A percentile compares a stretch with the other conserved stretches of the same genome.
These are phyloP conservation scores for Campoletis sonorensis DNA, from an alignment of 1,140 invertebrate genomes.

Conservation along the genomic window DNA sequence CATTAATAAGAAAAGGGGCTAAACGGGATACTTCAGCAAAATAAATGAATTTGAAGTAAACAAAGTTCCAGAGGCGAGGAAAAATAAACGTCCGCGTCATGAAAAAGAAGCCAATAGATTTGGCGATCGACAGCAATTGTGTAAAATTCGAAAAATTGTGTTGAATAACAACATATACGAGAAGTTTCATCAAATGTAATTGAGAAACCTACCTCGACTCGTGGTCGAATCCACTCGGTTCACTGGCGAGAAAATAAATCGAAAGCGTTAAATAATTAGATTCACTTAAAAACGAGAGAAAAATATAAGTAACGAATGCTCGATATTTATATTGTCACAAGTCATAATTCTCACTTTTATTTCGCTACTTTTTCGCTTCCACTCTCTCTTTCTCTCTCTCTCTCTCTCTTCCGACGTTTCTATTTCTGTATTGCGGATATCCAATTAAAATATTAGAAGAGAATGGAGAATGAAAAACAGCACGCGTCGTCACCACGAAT, in stretches of 20 bases:
- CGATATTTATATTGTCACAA: background rate
- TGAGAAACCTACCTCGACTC: slow-evolving; percentile 35
- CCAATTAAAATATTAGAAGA: background rate
- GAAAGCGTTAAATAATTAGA: background rate
- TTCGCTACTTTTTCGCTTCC: background rate
- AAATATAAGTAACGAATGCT: background rate
- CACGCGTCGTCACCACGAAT: too few species aligned
- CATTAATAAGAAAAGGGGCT: too few species aligned
- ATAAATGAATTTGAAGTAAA: too few species aligned
- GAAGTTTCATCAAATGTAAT: background rate
- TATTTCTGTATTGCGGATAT: background rate
- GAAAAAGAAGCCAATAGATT: too few species aligned
- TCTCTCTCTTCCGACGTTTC: background rate
- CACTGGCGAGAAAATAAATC: slow-evolving; percentile 31
- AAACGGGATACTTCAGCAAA: too few species aligned
- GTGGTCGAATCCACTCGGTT: slow-evolving; percentile 43
- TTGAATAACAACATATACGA: background rate
- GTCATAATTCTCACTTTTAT: slow-evolving; percentile 30
- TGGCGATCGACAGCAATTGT: too few species aligned
- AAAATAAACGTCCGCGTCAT: too few species aligned
- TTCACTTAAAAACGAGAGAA: background rate
- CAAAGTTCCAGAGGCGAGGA: too few species aligned
- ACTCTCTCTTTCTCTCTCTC: background rate
- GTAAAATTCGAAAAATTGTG: background rate
- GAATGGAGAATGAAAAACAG: too few species aligned